Conservation (phyloP, 2,113 vertebrate species). For the Antechinus stuartii region DNA sequence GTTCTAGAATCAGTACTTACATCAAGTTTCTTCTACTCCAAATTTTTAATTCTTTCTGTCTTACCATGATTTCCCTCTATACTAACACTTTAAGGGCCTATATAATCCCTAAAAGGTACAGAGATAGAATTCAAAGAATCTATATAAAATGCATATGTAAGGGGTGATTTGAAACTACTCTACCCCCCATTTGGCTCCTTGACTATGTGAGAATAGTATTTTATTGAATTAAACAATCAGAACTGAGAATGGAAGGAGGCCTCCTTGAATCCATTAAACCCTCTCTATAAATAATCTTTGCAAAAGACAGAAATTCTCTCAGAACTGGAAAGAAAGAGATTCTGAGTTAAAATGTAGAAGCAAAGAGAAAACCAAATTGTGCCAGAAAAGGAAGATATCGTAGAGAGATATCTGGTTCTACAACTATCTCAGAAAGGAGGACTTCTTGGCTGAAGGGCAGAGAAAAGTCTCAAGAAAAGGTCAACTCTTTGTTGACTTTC, state of each 20-base stretch:
- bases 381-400: not conserved
- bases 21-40: not conserved
- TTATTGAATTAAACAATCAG: not conserved
- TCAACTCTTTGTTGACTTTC: not conserved
- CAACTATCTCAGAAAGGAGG: not conserved
- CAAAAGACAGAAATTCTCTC: not conserved
- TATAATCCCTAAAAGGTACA: not conserved
- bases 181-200: not conserved
- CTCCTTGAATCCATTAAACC: too few relatives aligned
- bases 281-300: too few relatives aligned
- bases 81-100: not conserved
- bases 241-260: not conserved
- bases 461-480: not conserved
- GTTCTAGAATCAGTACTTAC: not conserved
- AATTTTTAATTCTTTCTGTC: not conserved
- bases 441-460: not conserved
- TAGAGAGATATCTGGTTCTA: not conserved
- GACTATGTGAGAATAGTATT: not conserved
- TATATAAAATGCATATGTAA: not conserved
- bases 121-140: not conserved
- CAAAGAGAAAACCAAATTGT: not conserved
- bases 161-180: not conserved
- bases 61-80: not conserved
- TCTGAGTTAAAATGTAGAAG: not conserved
- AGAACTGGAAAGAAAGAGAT: not conserved